Conservation (phyloP, 2,888 invertebrate genomes). For the Hermaeophaga mercurialis region DNA sequence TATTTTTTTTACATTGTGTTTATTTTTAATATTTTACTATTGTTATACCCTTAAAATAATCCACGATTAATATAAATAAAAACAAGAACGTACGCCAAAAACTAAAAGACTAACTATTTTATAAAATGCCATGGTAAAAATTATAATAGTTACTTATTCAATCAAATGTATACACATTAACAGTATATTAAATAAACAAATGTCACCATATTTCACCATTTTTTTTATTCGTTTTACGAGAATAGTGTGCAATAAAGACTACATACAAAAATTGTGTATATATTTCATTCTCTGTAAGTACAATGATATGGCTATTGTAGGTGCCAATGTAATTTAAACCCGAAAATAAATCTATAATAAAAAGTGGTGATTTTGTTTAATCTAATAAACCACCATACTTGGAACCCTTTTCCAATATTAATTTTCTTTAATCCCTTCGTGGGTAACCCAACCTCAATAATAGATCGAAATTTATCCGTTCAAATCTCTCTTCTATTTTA, state of each 20-base stretch:
- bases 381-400: not conserved
- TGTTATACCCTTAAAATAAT: constrained; percentile 1
- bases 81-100: constrained; percentile 33
- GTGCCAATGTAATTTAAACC: constrained; percentile 47
- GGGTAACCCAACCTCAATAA: no score
- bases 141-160: constrained; percentile 24
- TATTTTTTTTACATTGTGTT: no score
- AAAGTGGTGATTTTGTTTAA: not conserved
- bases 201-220: constrained; percentile 27
- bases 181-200: constrained; percentile 24
- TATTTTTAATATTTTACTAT: no score
- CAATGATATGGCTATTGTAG: constrained; percentile 46
- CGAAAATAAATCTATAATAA: constrained; percentile 33
- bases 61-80: constrained; percentile 15
- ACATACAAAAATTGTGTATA: constrained; percentile 42
- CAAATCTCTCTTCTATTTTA: no score
- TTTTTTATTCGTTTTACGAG: constrained; percentile 32
- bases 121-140: constrained; percentile 30
- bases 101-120: constrained; percentile 36
- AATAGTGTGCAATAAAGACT: constrained; percentile 33
- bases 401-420: not conserved
- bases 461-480: no score
- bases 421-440: no score
- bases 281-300: constrained; percentile 41
- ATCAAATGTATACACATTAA: constrained; percentile 28